Evolutionary conservation across 1,140 invertebrate genomes (phyloP).

Genomic region (Drosophila lacteicornis): DNA sequence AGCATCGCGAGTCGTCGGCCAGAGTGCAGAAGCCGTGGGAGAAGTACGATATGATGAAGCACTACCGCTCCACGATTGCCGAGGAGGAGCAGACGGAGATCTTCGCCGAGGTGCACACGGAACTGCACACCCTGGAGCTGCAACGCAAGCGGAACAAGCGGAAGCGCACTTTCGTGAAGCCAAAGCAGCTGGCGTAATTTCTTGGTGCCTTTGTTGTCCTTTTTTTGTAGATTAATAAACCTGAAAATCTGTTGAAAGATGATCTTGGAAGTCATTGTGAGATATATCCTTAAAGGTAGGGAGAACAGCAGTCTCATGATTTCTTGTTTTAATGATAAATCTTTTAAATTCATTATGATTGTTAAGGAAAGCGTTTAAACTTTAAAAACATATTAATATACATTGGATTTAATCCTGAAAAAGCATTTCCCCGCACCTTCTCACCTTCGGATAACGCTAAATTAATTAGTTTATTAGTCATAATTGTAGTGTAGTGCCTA

Average conservation of each 20-base stretch:
- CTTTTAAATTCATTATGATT: neutral
- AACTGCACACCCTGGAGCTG: slow-evolving; percentile 90
- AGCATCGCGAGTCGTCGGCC: slow-evolving; percentile 87
- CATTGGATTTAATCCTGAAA: neutral
- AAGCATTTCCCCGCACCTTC: neutral
- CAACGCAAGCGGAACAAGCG: slow-evolving; percentile 89
- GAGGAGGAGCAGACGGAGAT: slow-evolving; percentile 95
- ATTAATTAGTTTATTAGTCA: slow-evolving; percentile 68
- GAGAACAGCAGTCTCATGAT: too few relatives aligned
- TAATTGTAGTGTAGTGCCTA: slow-evolving; percentile 48
- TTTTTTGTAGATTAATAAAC: slow-evolving; percentile 61
- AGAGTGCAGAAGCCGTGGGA: slow-evolving; percentile 91
- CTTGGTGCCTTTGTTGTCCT: slow-evolving; percentile 44
- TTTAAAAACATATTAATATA: too few relatives aligned
- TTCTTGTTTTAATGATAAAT: neutral
- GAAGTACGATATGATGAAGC: slow-evolving; percentile 97
- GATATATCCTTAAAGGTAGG: too few relatives aligned
- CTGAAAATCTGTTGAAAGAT: slow-evolving; percentile 15
- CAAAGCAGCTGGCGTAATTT: slow-evolving; percentile 86
- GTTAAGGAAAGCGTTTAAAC: neutral
- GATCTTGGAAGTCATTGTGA: neutral
- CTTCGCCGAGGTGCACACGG: slow-evolving; percentile 92
- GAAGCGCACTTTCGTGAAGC: slow-evolving; percentile 88
- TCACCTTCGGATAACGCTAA: slow-evolving; percentile 41
- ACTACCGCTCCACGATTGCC: slow-evolving; percentile 93